Base-by-base conservation (phyloP, 2,888 invertebrate species). In the Tridacna crocea region DNA sequence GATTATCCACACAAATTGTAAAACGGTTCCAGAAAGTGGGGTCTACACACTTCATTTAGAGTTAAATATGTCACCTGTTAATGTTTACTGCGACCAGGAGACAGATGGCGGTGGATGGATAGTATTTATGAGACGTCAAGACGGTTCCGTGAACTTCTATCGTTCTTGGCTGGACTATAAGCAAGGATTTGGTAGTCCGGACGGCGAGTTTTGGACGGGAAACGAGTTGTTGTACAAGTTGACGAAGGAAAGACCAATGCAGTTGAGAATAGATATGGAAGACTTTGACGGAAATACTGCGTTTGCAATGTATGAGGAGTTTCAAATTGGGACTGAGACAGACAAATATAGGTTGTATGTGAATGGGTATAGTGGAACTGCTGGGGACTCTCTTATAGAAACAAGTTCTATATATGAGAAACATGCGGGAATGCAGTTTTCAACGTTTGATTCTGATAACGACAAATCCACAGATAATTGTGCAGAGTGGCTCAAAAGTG, bases 231-330 rank as follows among this genome's bases (percentile, higher is more conserved):
- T 61, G 8, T 22, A 61, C 22, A 24, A n/a, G 61, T 15, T 46
- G 19, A 61, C 61, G 12, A 61, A 61, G 24, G n/a, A n/a, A 17
- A 22, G 22, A 61, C 61, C 61, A 13, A 1, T n/a, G 13, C 22
- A 61, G 24, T 24, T 61, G 13, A 61, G 61, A 22, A 61, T 61
- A n/a, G 61, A 61, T 24, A 61, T 61, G 61, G n/a, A 61, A 3
- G 22, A 61, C 22, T 61, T 61, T 61, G 61, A 61, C 24, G 61
- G 61, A n/a, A 61, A n/a, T 3, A 61, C n/a, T 3, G 22, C 13
- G 3, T 61, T n/a, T 22, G 61, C 22, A 0, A 61, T 22, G 24
- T 61, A 61, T 22, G 61, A 61, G 12, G 24, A n/a, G 10, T 61
- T 61, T 61, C n/a, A 61, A 22, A 19, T 61, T n/a, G 61, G 22